Percentiles rank a stretch among this genome's conserved stretches.
These are phyloP conservation scores for Sardinella longiceps DNA, from an alignment of 2,797 vertebrate species.

Conservation along the genomic window DNA sequence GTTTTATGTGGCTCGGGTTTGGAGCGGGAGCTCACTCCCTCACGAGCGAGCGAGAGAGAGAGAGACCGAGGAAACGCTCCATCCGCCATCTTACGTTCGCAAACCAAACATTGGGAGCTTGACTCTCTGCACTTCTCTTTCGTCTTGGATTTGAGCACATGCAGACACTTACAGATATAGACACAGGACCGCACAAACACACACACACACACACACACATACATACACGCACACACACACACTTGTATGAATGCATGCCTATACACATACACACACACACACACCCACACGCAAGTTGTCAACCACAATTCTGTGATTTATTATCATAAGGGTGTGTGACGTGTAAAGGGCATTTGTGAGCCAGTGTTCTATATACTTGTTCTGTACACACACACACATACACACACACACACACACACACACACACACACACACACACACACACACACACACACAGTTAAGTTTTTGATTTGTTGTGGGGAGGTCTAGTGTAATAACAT, in stretches of 20 bases:
- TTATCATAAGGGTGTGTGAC: conserved; percentile 57
- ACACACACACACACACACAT: background rate
- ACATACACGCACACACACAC: background rate
- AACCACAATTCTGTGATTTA: conserved; percentile 72
- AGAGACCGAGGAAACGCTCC: conserved; percentile 67
- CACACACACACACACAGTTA: background rate
- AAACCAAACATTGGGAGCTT: conserved; percentile 54
- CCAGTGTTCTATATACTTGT: background rate
- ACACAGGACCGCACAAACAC: background rate
- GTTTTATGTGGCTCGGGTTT: conserved; percentile 70
- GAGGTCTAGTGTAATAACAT: background rate
- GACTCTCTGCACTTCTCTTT: conserved; percentile 60
- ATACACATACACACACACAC: conserved; percentile 33
- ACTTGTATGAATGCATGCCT: background rate
- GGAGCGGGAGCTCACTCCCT: conserved; percentile 42
- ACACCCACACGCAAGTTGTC: conserved; percentile 62
- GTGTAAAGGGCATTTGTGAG: conserved; percentile 30
- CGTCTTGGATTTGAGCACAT: background rate
- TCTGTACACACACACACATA: background rate
- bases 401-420: background rate
- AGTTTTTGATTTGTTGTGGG: background rate
- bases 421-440: background rate
- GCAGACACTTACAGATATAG: background rate
- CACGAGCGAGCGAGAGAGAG: background rate
- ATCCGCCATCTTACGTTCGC: conserved; percentile 22